A percentile compares a stretch with the other conserved stretches of the same genome.
Conservation (phyloP, 2,888 invertebrate species). For the Argyresthia albistria region DNA sequence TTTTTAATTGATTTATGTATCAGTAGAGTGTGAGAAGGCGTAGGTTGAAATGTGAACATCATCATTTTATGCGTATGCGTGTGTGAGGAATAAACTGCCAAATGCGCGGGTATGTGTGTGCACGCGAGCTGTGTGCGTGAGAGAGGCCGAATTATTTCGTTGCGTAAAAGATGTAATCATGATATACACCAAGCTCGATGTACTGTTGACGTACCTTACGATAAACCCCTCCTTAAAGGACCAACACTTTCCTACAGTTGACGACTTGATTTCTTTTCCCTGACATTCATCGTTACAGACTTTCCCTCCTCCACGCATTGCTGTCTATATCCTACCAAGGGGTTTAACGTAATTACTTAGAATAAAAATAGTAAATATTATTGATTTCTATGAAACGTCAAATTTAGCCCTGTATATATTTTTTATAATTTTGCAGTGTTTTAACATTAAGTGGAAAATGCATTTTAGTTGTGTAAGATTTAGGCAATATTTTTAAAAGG, state of each 20-base stretch:
- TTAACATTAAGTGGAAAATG: constrained; percentile 63
- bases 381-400: constrained; percentile 56
- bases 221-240: constrained; percentile 37
- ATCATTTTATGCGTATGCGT: constrained; percentile 27
- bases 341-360: constrained; percentile 45
- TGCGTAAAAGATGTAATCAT: constrained; percentile 61
- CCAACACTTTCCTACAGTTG: constrained; percentile 36
- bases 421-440: constrained; percentile 64
- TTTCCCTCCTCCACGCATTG: constrained; percentile 23
- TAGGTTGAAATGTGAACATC: constrained; percentile 51
- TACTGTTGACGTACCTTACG: constrained; percentile 42
- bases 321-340: constrained; percentile 37
- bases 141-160: constrained; percentile 21
- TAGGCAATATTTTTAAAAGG: constrained; percentile 68
- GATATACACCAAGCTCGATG: constrained; percentile 61
- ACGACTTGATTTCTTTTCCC: background rate
- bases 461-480: constrained; percentile 71
- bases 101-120: constrained; percentile 34
- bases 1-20: constrained; percentile 11
- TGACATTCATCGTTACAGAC: constrained; percentile 17
- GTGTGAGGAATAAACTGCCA: constrained; percentile 63
- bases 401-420: constrained; percentile 65
- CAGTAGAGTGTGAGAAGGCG: constrained; percentile 14
- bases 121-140: constrained; percentile 16
- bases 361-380: constrained; percentile 39